Percentiles rank a stretch among this genome's conserved stretches.
phyloP scores from a whole-genome alignment of 2,113 vertebrate species.

The Ascaphus truei region DNA sequence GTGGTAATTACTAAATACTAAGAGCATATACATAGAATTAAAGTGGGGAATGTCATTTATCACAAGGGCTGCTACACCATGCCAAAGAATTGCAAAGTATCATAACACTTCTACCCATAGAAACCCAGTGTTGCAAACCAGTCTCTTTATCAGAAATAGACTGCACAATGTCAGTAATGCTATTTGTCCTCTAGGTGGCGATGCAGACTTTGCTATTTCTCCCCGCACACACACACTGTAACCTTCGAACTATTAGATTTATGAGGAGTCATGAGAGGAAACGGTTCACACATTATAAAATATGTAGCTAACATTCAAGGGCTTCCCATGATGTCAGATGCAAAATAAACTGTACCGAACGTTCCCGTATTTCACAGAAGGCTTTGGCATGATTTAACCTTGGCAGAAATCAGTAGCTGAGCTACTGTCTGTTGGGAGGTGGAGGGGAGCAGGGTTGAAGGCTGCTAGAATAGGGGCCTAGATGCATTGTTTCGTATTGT shows the following conservation, averaged over 20 bases:
- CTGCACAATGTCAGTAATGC: too few species aligned
- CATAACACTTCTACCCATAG: too few species aligned
- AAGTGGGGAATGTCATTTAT: too few species aligned
- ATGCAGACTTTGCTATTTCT: background rate
- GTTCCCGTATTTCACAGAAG: constrained; percentile 16
- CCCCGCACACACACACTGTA: background rate
- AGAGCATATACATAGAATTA: too few species aligned
- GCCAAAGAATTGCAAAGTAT: too few species aligned
- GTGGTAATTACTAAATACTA: too few species aligned
- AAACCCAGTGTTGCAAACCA: too few species aligned
- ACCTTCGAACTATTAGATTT: constrained; percentile 4
- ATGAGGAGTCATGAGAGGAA: constrained; percentile 28
- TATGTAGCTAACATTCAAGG: background rate
- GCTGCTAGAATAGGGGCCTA: too few species aligned
- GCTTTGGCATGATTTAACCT: background rate
- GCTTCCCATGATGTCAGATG: constrained; percentile 27
- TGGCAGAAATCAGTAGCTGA: constrained; percentile 19
- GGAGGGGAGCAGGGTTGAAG: background rate
- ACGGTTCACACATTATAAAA: constrained; percentile 28
- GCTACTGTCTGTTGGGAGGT: background rate
- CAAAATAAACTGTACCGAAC: background rate
- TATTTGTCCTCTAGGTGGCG: background rate
- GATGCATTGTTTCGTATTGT: too few species aligned
- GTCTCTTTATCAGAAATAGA: too few species aligned
- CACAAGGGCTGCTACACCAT: too few species aligned